These are phyloP conservation scores for Aleiodes sp. DNA, from an alignment of 1,140 invertebrate genomes.

Conservation along the genomic window DNA sequence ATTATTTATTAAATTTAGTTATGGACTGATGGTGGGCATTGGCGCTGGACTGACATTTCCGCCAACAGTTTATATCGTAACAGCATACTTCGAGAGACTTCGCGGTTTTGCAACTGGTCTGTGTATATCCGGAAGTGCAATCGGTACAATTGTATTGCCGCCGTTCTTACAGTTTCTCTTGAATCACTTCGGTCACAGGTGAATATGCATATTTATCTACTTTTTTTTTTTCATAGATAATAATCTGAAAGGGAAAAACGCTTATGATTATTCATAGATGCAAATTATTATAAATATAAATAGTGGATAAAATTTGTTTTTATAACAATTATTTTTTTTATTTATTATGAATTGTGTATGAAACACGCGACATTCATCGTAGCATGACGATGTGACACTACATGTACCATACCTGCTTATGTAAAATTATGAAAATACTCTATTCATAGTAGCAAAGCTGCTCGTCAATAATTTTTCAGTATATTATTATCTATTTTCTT, in stretches of 20 bases:
- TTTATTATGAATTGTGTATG: no score
- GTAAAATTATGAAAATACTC: no score
- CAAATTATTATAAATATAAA: no score
- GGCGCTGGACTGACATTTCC: slow-evolving; percentile 83
- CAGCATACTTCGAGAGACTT: slow-evolving; percentile 83
- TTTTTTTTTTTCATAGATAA: not conserved
- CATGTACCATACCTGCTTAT: no score
- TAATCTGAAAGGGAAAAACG: not conserved
- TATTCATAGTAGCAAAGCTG: no score
- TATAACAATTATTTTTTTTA: no score
- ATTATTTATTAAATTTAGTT: slow-evolving; percentile 67
- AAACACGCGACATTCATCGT: no score
- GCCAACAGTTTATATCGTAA: slow-evolving; percentile 88
- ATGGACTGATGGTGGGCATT: slow-evolving; percentile 79
- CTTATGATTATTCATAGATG: not conserved
- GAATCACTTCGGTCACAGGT: slow-evolving; percentile 78
- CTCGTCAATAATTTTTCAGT: no score
- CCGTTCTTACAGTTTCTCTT: slow-evolving; percentile 78
- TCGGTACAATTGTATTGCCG: slow-evolving; percentile 83
- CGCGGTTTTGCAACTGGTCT: slow-evolving; percentile 86
- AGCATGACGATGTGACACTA: no score
- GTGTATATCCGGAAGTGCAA: slow-evolving; percentile 86
- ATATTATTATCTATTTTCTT: no score
- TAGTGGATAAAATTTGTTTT: no score
- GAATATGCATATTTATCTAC: slow-evolving; percentile 25